These are phyloP conservation scores for Oreochromis niloticus DNA, from an alignment of 2,113 vertebrate species.

Conservation along the genomic window DNA sequence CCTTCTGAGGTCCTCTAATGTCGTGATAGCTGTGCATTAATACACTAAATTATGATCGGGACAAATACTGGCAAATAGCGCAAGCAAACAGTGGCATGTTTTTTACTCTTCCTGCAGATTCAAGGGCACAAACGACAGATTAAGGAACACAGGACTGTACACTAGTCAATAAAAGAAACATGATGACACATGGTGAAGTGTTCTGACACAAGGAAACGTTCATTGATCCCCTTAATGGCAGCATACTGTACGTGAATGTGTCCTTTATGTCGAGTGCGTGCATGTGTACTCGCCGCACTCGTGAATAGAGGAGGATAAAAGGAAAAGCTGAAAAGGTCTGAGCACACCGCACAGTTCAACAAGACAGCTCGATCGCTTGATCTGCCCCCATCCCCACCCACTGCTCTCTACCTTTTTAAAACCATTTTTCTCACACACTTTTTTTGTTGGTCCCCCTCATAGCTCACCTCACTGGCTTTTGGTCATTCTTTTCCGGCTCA, in stretches of 20 bases:
- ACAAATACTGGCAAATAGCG: neutral
- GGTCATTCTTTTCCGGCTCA: neutral
- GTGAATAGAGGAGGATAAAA: slow-evolving; percentile 63
- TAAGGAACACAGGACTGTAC: neutral
- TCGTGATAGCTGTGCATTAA: accelerated
- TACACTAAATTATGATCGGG: neutral
- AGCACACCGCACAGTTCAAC: slow-evolving; percentile 40
- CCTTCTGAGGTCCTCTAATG: neutral
- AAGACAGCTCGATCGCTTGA: slow-evolving; percentile 57
- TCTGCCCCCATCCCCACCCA: slow-evolving; percentile 20
- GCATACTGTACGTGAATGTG: slow-evolving; percentile 6
- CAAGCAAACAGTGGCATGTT: neutral
- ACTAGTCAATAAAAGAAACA: neutral
- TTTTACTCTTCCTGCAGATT: neutral
- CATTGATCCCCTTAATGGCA: slow-evolving; percentile 52
- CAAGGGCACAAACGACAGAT: neutral
- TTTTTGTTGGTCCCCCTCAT: neutral
- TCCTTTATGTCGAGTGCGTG: slow-evolving; percentile 31
- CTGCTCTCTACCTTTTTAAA: slow-evolving; percentile 6
- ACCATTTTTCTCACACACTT: neutral
- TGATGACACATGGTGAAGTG: neutral
- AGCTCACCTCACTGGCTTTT: neutral
- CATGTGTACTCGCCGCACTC: slow-evolving; percentile 21
- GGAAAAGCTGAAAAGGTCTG: slow-evolving; percentile 58
- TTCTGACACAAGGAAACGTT: slow-evolving; percentile 24